phyloP scores from a whole-genome alignment of 2,797 vertebrate species.

The Dendrocincla tyrannina region DNA sequence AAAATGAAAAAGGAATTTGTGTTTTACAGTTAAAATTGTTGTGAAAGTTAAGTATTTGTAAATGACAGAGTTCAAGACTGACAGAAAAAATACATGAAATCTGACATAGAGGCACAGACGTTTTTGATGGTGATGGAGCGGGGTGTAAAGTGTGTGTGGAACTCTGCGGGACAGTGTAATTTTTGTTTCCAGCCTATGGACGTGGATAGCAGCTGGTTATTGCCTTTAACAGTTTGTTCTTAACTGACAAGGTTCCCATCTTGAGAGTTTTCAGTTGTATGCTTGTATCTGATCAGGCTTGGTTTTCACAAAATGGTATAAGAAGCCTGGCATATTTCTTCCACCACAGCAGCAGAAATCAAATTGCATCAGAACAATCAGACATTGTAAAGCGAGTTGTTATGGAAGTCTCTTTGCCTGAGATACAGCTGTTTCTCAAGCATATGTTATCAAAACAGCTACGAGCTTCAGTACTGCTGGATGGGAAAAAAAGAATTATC shows the following conservation, averaged over 20 bases:
- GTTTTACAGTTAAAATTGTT: not conserved
- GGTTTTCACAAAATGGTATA: not conserved
- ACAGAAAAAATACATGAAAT: not conserved
- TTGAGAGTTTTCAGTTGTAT: not conserved
- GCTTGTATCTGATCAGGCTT: not conserved
- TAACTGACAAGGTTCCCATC: not conserved
- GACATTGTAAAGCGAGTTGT: slow-evolving; percentile 6
- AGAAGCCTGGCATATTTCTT: not conserved
- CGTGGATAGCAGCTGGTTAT: slow-evolving; percentile 17
- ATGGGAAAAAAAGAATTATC: not conserved
- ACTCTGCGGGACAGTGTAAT: not conserved
- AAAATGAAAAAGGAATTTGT: not conserved
- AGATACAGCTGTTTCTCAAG: slow-evolving; percentile 33
- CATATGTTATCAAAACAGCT: slow-evolving; percentile 12
- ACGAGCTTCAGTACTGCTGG: not conserved
- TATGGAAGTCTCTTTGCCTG: not conserved
- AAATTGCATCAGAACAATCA: slow-evolving; percentile 20
- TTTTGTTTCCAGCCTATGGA: not conserved
- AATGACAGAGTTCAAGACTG: not conserved
- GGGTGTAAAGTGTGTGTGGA: not conserved
- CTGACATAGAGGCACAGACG: not conserved
- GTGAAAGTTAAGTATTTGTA: not conserved
- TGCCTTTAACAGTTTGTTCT: slow-evolving; percentile 2
- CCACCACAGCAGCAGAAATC: not conserved
- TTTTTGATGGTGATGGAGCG: not conserved